These are phyloP conservation scores for Dromococcyx pavoninus DNA, from an alignment of 2,797 vertebrate genomes.

Conservation along the genomic window DNA sequence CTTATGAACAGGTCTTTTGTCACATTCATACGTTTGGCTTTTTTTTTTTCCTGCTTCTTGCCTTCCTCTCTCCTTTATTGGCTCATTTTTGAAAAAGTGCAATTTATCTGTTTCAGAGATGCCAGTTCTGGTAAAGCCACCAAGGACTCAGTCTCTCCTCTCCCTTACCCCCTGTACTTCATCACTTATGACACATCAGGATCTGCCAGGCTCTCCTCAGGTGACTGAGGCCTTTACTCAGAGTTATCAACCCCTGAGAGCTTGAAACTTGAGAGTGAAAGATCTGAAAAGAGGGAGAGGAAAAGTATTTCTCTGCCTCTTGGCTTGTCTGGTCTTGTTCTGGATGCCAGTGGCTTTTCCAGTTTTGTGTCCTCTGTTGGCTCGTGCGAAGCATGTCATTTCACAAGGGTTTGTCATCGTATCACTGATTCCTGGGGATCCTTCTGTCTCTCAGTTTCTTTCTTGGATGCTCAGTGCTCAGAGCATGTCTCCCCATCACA, in stretches of 20 bases:
- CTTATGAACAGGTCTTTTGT: background rate
- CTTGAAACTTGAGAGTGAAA: background rate
- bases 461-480: background rate
- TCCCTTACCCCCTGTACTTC: background rate
- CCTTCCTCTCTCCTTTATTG: slow-evolving; percentile 2
- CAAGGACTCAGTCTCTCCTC: background rate
- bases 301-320: background rate
- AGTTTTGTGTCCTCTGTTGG: slow-evolving; percentile 13
- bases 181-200: background rate
- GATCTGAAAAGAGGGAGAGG: background rate
- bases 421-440: background rate
- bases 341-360: background rate
- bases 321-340: background rate
- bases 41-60: background rate
- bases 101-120: slow-evolving; percentile 6
- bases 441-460: background rate
- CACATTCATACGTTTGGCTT: background rate
- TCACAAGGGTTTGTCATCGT: background rate
- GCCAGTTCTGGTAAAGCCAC: background rate
- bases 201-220: slow-evolving; percentile 8
- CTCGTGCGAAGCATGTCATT: background rate
- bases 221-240: background rate
- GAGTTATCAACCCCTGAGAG: background rate
- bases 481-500: slow-evolving; percentile 51
- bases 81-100: slow-evolving; percentile 29